These are phyloP conservation scores for Bellardia bayeri DNA, from an alignment of 2,888 invertebrate species.

Conservation along the genomic window DNA sequence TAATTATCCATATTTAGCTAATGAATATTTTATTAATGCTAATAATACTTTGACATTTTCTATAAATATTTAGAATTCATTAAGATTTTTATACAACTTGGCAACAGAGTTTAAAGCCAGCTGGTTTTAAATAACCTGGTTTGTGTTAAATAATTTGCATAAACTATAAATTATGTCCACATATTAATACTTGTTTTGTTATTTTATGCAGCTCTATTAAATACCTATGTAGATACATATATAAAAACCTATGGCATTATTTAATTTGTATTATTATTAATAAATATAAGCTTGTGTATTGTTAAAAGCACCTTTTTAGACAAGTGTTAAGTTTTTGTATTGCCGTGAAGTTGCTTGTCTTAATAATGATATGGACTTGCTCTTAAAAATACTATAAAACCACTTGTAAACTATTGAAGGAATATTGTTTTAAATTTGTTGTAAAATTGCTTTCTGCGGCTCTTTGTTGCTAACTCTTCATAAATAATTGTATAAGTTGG, in stretches of 20 bases:
- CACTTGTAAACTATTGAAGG: constrained; percentile 51
- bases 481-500: constrained; percentile 44
- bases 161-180: constrained; percentile 43
- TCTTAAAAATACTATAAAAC: constrained; percentile 34
- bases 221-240: no score
- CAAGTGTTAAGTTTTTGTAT: neutral
- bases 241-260: neutral
- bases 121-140: neutral
- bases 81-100: constrained; percentile 33
- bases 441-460: neutral
- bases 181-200: constrained; percentile 19
- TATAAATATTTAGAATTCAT: neutral
- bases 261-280: neutral
- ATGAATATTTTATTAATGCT: neutral
- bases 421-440: constrained; percentile 48
- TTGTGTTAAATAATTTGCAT: constrained; percentile 54
- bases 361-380: neutral
- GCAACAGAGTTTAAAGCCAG: constrained; percentile 52
- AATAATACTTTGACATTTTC: constrained; percentile 70
- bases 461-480: neutral
- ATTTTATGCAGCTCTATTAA: constrained; percentile 17
- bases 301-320: neutral
- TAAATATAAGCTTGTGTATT: neutral
- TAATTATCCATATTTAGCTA: neutral
- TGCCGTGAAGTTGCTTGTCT: neutral